Base-by-base conservation (phyloP, 2,888 invertebrate species). In the Pachycephus smyrnensis region DNA sequence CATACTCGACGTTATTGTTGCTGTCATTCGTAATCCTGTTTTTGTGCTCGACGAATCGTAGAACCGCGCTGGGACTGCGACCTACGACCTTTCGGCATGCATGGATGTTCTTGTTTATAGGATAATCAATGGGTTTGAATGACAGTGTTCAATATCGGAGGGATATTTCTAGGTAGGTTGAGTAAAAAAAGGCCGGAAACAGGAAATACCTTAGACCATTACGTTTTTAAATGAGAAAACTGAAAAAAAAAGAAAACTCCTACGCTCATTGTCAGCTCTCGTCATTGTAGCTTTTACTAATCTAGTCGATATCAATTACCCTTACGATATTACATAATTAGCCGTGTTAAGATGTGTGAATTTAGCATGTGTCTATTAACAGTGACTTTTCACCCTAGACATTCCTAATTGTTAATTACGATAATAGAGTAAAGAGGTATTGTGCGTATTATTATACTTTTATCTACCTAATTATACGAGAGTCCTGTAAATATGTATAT, bases 401-500 rank as follows among this genome's bases (percentile, higher is more conserved):
- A 86, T 88, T 88, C 86, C 88, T 87, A 85, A 86, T 84, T 85
- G 85, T 87, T 87, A 84, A 84, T 84, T 82, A 84, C 30, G 68
- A 79, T 76, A 81, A 75, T 15, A 69, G 75, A 78, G 77, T 80
- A 80, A 78, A 75, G 36, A 76, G 73, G 40, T 77, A 82, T 79
- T 23, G 32, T 75, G 74, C 78, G 73, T 73, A 75, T 80, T 80
- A 73, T 79, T 76, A 79, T 78, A 79, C 77, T 69, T 73, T 80
- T 78, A 80, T 76, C 75, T 77, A 76, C 82, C 76, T 82, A 81
- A 30, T 74, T 75, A 73, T 82, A 82, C 84, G 83, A 79, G 83
- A 79, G 84, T 80, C 78, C 80, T 89, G 89, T 89, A 89, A 83
- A 89, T 89, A 89, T 89, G 89, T 89, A 88, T 80, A 89, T 88